These are phyloP conservation scores for Philonicus albiceps DNA, from an alignment of 2,888 invertebrate species.

Conservation along the genomic window DNA sequence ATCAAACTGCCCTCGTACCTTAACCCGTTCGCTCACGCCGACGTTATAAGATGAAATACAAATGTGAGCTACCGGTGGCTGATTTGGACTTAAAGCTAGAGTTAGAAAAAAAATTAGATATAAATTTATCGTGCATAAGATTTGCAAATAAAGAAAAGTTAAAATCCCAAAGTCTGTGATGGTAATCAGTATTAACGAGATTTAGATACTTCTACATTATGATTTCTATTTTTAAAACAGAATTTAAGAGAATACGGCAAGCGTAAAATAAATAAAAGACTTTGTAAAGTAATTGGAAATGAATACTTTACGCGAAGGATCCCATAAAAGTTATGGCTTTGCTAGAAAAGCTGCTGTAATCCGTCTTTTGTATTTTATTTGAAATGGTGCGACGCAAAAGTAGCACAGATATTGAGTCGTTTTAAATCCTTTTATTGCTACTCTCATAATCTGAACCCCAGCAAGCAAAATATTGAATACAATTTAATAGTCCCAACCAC, in stretches of 20 bases:
- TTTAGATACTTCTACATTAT: too few relatives aligned
- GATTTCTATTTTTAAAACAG: not conserved
- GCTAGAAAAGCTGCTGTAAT: not conserved
- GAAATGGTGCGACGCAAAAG: not conserved
- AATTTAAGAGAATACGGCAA: too few relatives aligned
- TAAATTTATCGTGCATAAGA: too few relatives aligned
- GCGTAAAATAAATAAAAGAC: not conserved
- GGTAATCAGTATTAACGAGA: too few relatives aligned
- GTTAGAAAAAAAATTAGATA: too few relatives aligned
- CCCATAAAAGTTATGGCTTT: not conserved
- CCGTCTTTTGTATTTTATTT: not conserved
- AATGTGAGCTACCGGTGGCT: too few relatives aligned
- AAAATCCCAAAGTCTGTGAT: too few relatives aligned
- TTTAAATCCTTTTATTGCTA: not conserved
- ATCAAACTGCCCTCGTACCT: too few relatives aligned
- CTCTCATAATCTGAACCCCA: not conserved
- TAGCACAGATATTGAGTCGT: not conserved
- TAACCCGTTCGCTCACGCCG: too few relatives aligned
- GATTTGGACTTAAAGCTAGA: too few relatives aligned
- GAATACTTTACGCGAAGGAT: not conserved
- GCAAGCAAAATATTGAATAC: not conserved
- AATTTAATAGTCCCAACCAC: not conserved
- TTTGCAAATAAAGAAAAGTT: too few relatives aligned
- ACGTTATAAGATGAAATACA: too few relatives aligned
- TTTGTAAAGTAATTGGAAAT: not conserved